Percentiles rank a stretch among this genome's conserved stretches.
Conservation (phyloP, 2,888 invertebrate genomes). For the Clepsis dumicolana region DNA sequence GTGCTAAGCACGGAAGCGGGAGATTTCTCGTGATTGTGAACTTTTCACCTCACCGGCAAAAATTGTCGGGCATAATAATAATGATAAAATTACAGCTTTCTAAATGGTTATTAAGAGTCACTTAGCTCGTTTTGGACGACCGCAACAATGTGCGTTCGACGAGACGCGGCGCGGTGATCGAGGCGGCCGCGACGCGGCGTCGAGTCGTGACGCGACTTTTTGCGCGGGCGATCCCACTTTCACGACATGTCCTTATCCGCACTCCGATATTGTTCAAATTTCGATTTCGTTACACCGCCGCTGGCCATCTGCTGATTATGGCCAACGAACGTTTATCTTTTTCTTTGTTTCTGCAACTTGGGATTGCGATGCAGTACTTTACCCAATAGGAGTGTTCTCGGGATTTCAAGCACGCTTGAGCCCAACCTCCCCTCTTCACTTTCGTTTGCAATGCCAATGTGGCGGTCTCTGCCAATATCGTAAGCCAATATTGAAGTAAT, state of each 20-base stretch:
- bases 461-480: conserved; percentile 1
- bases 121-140: conserved; percentile 53
- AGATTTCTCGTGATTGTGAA: conserved; percentile 53
- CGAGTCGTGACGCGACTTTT: conserved; percentile 62
- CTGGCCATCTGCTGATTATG: conserved; percentile 50
- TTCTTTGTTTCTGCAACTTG: conserved; percentile 42
- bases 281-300: conserved; percentile 68
- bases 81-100: conserved; percentile 73
- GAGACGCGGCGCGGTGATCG: no score
- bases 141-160: conserved; percentile 52
- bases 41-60: conserved; percentile 60
- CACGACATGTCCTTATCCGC: conserved; percentile 76
- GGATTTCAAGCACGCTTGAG: conserved; percentile 39
- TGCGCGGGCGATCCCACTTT: conserved; percentile 67
- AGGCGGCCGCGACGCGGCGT: conserved; percentile 21
- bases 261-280: conserved; percentile 70
- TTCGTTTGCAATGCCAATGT: conserved; percentile 8
- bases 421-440: conserved; percentile 22
- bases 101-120: conserved; percentile 68
- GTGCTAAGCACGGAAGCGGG: conserved; percentile 62
- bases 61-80: conserved; percentile 67
- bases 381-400: conserved; percentile 30
- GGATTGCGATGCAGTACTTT: conserved; percentile 31
- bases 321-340: conserved; percentile 40
- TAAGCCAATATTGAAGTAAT: conserved; percentile 1